These are phyloP conservation scores for Ectemnius continuus DNA, from an alignment of 2,888 invertebrate genomes.

Conservation along the genomic window DNA sequence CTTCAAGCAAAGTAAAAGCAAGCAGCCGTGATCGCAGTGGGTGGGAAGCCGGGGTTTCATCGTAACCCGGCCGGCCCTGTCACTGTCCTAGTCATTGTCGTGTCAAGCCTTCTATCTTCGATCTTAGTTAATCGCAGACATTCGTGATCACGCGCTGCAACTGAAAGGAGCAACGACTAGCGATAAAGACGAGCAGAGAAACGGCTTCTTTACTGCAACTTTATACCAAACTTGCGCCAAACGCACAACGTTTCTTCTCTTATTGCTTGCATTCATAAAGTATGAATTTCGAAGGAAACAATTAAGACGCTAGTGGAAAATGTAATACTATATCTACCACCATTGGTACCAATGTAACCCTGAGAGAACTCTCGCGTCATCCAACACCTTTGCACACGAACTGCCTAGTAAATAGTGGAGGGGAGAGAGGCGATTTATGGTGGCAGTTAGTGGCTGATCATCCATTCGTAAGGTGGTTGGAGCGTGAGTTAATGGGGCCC, in stretches of 20 bases:
- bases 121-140: constrained; percentile 57
- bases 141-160: constrained; percentile 51
- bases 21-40: constrained; percentile 7
- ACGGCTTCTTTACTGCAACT: constrained; percentile 41
- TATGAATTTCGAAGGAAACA: too few species aligned
- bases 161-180: constrained; percentile 56
- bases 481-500: not conserved
- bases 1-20: constrained; percentile 12
- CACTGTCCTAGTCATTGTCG: constrained; percentile 39
- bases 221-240: not conserved
- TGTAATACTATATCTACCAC: too few species aligned
- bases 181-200: constrained; percentile 49
- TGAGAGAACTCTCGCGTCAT: too few species aligned
- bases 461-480: too few species aligned
- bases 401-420: too few species aligned
- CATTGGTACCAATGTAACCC: too few species aligned
- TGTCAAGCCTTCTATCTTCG: constrained; percentile 46
- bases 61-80: constrained; percentile 18
- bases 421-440: too few species aligned
- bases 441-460: too few species aligned
- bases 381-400: too few species aligned
- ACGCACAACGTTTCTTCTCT: not conserved
- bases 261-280: not conserved
- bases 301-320: too few species aligned
- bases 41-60: constrained; percentile 12